phyloP scores from a whole-genome alignment of 2,113 vertebrate genomes.

The Lepus timidus region DNA sequence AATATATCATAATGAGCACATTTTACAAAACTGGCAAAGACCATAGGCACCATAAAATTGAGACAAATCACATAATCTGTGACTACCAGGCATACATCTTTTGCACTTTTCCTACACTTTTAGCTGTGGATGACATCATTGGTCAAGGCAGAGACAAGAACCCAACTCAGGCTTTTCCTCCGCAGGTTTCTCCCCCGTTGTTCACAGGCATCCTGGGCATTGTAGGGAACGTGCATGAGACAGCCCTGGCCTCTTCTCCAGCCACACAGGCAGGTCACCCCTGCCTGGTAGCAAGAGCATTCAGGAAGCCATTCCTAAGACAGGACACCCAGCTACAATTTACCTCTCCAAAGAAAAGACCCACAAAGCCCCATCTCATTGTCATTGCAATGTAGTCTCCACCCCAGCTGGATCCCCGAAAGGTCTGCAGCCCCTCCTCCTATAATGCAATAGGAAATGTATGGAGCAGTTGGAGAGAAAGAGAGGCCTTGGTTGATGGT shows the following conservation, averaged over 20 bases:
- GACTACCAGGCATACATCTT: background rate
- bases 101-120: background rate
- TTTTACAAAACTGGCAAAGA: conserved; percentile 15
- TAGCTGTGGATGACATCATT: background rate
- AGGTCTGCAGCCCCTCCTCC: background rate
- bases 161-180: background rate
- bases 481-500: background rate
- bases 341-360: background rate
- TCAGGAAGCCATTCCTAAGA: background rate
- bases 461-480: background rate
- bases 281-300: background rate
- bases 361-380: background rate
- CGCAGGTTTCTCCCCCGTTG: background rate
- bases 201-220: fast-evolving
- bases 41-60: background rate
- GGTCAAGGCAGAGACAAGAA: background rate
- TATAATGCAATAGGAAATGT: background rate
- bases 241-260: background rate
- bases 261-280: background rate
- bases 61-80: conserved; percentile 20
- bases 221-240: background rate
- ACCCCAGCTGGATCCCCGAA: background rate
- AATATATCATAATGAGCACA: background rate
- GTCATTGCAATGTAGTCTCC: background rate
- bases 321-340: background rate